Base-by-base conservation (phyloP, 2,113 vertebrate species). In the Scalopus aquaticus region DNA sequence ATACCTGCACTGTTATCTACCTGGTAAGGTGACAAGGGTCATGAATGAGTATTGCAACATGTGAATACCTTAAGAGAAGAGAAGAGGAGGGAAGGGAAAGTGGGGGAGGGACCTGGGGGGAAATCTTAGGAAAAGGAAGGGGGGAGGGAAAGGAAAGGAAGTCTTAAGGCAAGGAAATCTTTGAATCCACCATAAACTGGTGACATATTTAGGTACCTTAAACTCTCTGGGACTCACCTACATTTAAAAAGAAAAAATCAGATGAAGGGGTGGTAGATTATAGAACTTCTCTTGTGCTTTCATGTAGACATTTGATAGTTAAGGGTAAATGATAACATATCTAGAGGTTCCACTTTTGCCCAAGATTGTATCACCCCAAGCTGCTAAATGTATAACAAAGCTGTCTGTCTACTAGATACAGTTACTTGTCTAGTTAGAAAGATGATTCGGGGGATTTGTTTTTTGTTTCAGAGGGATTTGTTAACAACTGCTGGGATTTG, bases 391-490 rank as follows among this genome's bases (percentile, higher is more conserved):
- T 42, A 15, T 51, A 84, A 37, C 3, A 8, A 90, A 88, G 72
- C 65, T 54, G 30, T 90, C 64, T 69, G 1, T 83, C 65, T 49
- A 44, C 72, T 76, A 74, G 86, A 37, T 56, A 90, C 35, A 26
- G 30, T 69, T 58, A 39, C 39, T 81, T 72, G n/a, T 81, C 95
- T 88, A 90, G n/a, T 90, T 89, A 89, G 67, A 87, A 82, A 90
- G 20, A n/a, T 32, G 76, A 65, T 22, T 77, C 90, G n/a, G 20
- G 35, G 60, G 15, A 77, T 90, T 69, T 3, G 24, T 58, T 39
- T 95, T 94, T 86, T 83, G 5, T 76, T 83, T 74, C 49, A 24
- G 42, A 88, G 26, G 35, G 54, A 94, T 83, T 85, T 88, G 54
- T 70, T 87, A 56, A 72, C 87, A 90, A 46, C 85, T 78, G 56